Evolutionary conservation across 2,797 vertebrate genomes (phyloP), one percentile per base, ranked within the genome.

Genomic region (Myotis pilosus): DNA sequence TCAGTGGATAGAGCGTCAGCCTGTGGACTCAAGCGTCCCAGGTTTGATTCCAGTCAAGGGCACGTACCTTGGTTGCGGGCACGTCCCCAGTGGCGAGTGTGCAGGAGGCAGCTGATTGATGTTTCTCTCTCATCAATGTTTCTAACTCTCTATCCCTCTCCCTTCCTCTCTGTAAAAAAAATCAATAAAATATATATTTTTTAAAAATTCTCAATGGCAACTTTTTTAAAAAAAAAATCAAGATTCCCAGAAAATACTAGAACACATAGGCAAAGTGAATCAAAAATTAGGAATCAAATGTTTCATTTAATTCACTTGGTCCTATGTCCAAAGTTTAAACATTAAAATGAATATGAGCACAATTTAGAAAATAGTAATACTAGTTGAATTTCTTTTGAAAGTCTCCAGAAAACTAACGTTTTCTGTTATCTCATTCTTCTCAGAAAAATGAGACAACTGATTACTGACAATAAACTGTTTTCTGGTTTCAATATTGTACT

Each of bases 301-400:
- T 41, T 41, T 82, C 51, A 69, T 25, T 69, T 89, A 33, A 89
- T 44, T 89, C 53, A 28, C 44, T 60, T 8, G 12, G 64, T 71
- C 23, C 47, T 72, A 66, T 38, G 20, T 30, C 55, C 51, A 72
- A 95, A 95, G 55, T 53, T 72, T 49, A 64, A 72, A 55, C 15
- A 55, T 47, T 64, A 41, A 72, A 84, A 28, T 49, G 38, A 74
- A 20, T n/a, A 33, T 30, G 16, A 74, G 13, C 20, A 72, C 78
- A 84, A 66, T 71, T 84, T 89, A 74, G 66, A 84, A 89, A 84
- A 66, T 3, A 92, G n/a, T 49, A 95, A 89, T 44, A 49, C 20
- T 62, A 80, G 30, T n/a, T 62, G 44, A 78, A 51, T 87, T 30
- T 57, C 41, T 41, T 92, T 64, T 23, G 55, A 64, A 66, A 57